Evolutionary conservation across 2,888 invertebrate species (phyloP), one percentile per base, ranked within the genome.

Genomic region (Harpalus rubripes): DNA sequence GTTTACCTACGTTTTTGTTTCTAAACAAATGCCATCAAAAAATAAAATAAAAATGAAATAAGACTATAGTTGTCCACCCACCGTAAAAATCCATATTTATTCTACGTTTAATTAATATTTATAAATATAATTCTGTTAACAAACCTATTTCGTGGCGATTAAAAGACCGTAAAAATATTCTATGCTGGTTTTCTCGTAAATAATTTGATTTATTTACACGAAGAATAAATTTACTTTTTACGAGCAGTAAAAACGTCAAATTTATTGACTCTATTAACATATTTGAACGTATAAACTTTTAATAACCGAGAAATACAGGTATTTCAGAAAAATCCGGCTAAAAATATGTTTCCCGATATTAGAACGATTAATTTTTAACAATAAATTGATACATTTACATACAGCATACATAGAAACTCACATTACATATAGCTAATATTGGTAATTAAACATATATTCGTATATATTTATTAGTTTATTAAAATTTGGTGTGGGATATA

Each of bases 251-350:
- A 74, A 74, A 74, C 44, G 72, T 74, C 72, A 74, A 74, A 74
- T 74, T 74, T 74, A 74, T 74, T 74, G 72, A 74, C 72, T 74
- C 72, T 74, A 74, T 74, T 74, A 74, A 74, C 72, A 74, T 74
- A 74, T 74, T 74, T 74, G 44, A 74, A 41, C 72, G 16, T 74
- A 74, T 74, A 74, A 74, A 74, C 72, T 74, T 74, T 74, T 74
- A 74, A 74, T 74, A 74, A 74, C 72, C 72, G 18, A 74, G 72
- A 18, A 74, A 74, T 74, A 44, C 44, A 10, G 41, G 44, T 74
- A 16, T 12, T 10, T 41, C 44, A 44, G 52, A 74, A 74, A 74
- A 74, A 74, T 44, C 41, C 41, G 10, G 15, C 44, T 68, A 52
- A 74, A 74, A 74, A 44, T 74, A 74, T 74, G 72, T 18, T 74